phyloP scores from a whole-genome alignment of 1,140 invertebrate species.

The Aricia agestis region DNA sequence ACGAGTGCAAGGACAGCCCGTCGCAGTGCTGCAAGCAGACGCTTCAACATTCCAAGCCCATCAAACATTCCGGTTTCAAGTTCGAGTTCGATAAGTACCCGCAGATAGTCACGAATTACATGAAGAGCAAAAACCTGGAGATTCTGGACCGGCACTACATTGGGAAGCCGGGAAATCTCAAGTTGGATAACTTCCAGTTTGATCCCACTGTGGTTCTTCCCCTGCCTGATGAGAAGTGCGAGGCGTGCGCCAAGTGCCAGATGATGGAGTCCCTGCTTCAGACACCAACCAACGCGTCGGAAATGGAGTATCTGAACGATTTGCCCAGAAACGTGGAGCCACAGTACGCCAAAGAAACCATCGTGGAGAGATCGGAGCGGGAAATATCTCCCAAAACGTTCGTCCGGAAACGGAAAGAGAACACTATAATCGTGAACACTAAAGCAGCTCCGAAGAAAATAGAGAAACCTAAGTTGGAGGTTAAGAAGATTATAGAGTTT shows the following conservation, averaged over 20 bases:
- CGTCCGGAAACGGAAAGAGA: constrained; percentile 59
- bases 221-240: constrained; percentile 68
- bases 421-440: constrained; percentile 65
- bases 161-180: constrained; percentile 77
- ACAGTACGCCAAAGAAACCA: constrained; percentile 62
- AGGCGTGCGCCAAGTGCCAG: constrained; percentile 72
- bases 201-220: constrained; percentile 64
- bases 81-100: constrained; percentile 83
- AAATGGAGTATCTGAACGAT: constrained; percentile 81
- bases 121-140: constrained; percentile 83
- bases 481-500: constrained; percentile 77
- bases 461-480: constrained; percentile 32
- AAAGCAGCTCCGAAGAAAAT: constrained; percentile 25
- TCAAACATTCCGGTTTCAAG: constrained; percentile 82
- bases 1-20: constrained; percentile 36
- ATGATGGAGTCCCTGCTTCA: constrained; percentile 75
- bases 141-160: constrained; percentile 79
- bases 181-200: constrained; percentile 72
- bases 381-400: constrained; percentile 61
- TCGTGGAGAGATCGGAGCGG: constrained; percentile 41
- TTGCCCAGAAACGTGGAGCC: constrained; percentile 68
- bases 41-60: constrained; percentile 77
- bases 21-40: constrained; percentile 64
- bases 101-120: constrained; percentile 82
- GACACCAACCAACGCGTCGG: constrained; percentile 82